Base-by-base conservation (phyloP, 2,888 invertebrate genomes). In the Tinea pellionella region DNA sequence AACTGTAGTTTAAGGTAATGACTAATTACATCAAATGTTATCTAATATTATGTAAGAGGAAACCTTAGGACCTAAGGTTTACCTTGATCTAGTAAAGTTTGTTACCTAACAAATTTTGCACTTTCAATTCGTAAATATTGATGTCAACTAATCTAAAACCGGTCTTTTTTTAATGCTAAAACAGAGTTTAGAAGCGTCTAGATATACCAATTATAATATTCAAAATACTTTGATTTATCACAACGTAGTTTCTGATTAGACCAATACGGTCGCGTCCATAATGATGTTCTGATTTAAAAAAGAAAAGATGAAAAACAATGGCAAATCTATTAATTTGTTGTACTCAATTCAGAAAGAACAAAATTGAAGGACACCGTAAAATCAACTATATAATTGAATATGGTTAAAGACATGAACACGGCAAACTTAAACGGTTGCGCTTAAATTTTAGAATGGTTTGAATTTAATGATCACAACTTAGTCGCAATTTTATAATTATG, bases 81-180 rank as follows among this genome's bases (percentile, higher is more conserved):
- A 24, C 53, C 53, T 53, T 53, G 53, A 24, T 53, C 53, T 53
- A 53, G 53, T 16, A 47, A 6, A 2, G 15, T 16, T 51, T 24
- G 53, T 47, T 47, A 47, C 47, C 47, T 47, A 53, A 18, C 53
- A 18, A 47, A 47, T 24, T 53, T 53, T 53, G 53, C 53, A 53
- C 53, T 53, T 53, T 53, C 53, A 53, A 53, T 53, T 53, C 9
- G 9, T 12, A 53, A 53, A 53, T 53, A 53, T 53, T 53, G n/a
- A 47, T 47, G 47, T 47, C 47, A 47, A 47, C 19, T 18, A 18
- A 53, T 24, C 4, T 24, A 53, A 6, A 53, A 53, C 53, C 53
- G 24, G 53, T 53, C 11, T 47, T 47, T 37, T 30, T 37, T 37
- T 37, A 37, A 37, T 12, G 9, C 2, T n/a, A 37, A 37, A 37